Percentiles rank a stretch among this genome's conserved stretches.
These are phyloP conservation scores for Keiferia lycopersicella DNA, from an alignment of 2,888 invertebrate genomes.

Conservation along the genomic window DNA sequence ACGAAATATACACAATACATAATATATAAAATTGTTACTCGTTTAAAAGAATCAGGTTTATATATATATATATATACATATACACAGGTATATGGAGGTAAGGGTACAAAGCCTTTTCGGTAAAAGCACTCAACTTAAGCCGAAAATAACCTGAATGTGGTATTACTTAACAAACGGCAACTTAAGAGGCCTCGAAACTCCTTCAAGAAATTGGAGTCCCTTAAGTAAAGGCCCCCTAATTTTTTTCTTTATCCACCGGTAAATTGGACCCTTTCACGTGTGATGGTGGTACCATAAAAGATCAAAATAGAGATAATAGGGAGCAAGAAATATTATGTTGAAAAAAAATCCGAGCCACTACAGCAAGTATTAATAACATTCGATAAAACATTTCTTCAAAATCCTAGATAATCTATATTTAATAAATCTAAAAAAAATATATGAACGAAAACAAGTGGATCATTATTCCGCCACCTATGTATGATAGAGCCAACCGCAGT, in stretches of 20 bases:
- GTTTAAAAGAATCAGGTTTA: too few relatives aligned
- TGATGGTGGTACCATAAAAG: neutral
- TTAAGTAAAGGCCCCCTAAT: conserved; percentile 22
- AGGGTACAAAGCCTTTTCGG: conserved; percentile 13
- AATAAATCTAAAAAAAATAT: too few relatives aligned
- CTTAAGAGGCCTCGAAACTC: conserved; percentile 16
- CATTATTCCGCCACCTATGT: too few relatives aligned
- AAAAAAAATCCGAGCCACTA: too few relatives aligned
- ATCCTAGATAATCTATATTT: too few relatives aligned
- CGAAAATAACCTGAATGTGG: conserved; percentile 24
- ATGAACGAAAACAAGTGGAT: too few relatives aligned
- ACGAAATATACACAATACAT: too few relatives aligned
- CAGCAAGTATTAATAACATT: too few relatives aligned
- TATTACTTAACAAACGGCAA: conserved; percentile 18
- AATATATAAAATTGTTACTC: too few relatives aligned
- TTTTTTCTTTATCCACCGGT: conserved; percentile 17
- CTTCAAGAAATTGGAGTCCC: conserved; percentile 23
- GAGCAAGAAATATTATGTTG: neutral
- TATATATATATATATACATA: neutral
- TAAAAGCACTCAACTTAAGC: conserved; percentile 22
- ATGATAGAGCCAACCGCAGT: too few relatives aligned
- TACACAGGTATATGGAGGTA: neutral
- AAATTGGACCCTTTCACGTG: conserved; percentile 22
- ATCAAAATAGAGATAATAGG: too few relatives aligned
- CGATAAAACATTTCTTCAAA: too few relatives aligned